phyloP scores from a whole-genome alignment of 2,797 vertebrate genomes.

The Lepus townsendii region DNA sequence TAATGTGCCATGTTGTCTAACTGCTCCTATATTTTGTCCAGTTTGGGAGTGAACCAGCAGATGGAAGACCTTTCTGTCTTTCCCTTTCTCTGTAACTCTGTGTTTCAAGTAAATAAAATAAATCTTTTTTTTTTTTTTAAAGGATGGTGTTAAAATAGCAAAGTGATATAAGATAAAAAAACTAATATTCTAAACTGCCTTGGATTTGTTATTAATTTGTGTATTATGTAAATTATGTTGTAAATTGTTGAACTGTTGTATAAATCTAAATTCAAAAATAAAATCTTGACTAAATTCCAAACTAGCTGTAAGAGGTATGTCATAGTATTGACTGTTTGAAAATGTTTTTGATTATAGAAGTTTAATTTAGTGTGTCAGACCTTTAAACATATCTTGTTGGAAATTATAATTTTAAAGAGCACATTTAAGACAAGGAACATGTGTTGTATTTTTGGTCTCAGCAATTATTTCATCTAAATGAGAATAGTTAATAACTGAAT shows the following conservation, averaged over 20 bases:
- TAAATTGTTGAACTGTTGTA: slow-evolving; percentile 39
- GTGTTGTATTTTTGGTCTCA: slow-evolving; percentile 33
- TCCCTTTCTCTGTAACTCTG: too few species aligned
- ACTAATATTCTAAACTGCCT: not conserved
- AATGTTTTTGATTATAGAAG: slow-evolving; percentile 55
- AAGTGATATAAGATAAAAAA: slow-evolving; percentile 2
- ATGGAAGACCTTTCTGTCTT: too few species aligned
- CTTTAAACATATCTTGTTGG: slow-evolving; percentile 37
- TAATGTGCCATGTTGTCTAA: not conserved
- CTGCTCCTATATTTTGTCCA: slow-evolving; percentile 3
- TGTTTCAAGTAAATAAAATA: too few species aligned
- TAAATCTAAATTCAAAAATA: slow-evolving; percentile 62
- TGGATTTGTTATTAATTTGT: slow-evolving; percentile 28
- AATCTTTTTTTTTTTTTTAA: not conserved
- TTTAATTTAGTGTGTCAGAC: slow-evolving; percentile 18
- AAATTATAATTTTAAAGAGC: slow-evolving; percentile 30
- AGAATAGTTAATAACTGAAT: slow-evolving; percentile 35
- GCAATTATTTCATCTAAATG: slow-evolving; percentile 61
- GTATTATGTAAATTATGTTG: not conserved
- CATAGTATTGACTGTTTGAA: slow-evolving; percentile 4
- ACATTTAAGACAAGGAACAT: slow-evolving; percentile 21
- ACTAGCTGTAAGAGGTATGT: not conserved
- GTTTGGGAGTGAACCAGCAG: not conserved
- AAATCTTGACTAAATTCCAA: slow-evolving; percentile 50
- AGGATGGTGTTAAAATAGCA: not conserved